Conservation (phyloP, 1,140 invertebrate genomes). For the Apis laboriosa region DNA sequence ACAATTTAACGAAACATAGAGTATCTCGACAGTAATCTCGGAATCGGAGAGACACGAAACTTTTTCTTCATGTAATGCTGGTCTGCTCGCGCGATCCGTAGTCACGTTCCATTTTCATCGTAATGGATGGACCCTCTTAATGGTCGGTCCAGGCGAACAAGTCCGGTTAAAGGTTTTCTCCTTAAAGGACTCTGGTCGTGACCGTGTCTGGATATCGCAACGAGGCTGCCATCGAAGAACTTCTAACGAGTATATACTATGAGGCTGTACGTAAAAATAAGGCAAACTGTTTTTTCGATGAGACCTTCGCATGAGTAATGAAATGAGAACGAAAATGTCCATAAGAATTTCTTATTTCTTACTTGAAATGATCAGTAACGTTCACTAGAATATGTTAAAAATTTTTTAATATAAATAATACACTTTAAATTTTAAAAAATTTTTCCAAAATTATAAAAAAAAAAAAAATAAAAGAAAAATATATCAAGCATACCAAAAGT, state of each 20-base stretch:
- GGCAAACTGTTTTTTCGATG: slow-evolving; percentile 15
- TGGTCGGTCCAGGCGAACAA: slow-evolving; percentile 47
- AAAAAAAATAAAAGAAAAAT: too few relatives aligned
- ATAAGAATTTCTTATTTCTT: slow-evolving; percentile 7
- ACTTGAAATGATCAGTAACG: background rate
- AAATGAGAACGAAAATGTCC: slow-evolving; percentile 18
- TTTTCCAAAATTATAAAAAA: background rate
- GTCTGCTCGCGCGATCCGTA: slow-evolving; percentile 4
- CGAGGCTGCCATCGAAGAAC: slow-evolving; percentile 11
- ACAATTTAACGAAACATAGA: background rate
- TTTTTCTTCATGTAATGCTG: slow-evolving; percentile 24
- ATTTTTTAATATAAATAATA: background rate
- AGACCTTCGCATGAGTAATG: slow-evolving; percentile 42
- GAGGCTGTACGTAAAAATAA: slow-evolving; percentile 26
- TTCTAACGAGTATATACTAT: slow-evolving; percentile 47
- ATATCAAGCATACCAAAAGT: too few relatives aligned
- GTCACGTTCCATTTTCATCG: slow-evolving; percentile 59
- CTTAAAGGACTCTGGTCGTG: slow-evolving; percentile 60
- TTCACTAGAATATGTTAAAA: accelerated
- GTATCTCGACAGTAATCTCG: background rate
- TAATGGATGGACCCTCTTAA: slow-evolving; percentile 65
- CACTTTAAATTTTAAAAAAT: background rate
- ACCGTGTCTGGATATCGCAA: slow-evolving; percentile 45
- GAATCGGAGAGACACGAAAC: slow-evolving; percentile 10
- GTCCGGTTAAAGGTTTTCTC: slow-evolving; percentile 63